Conservation (phyloP, 35 echinoderm and acorn worm genomes). For the Patiria miniata region DNA sequence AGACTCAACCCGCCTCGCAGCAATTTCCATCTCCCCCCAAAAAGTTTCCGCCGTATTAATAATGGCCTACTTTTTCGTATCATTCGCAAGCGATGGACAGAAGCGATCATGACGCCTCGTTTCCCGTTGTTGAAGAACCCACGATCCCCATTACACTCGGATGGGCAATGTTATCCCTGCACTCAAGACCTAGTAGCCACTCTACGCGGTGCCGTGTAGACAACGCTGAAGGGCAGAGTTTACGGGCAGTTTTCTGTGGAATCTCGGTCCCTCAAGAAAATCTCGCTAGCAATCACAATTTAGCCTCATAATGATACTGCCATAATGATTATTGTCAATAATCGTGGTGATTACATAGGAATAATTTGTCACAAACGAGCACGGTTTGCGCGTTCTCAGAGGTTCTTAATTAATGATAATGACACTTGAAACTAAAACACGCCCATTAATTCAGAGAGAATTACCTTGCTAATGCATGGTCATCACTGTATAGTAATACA, state of each 20-base stretch:
- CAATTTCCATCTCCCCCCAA: constrained; percentile 17
- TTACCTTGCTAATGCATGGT: too few species aligned
- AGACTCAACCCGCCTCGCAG: not conserved
- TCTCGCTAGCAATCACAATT: not conserved
- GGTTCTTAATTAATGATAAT: too few species aligned
- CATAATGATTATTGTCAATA: constrained; percentile 12
- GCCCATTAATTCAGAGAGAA: too few species aligned
- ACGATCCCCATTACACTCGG: not conserved
- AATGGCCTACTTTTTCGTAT: not conserved
- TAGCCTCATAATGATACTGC: constrained; percentile 2
- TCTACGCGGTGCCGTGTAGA: too few species aligned
- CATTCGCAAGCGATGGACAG: not conserved
- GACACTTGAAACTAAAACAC: too few species aligned
- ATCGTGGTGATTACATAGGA: not conserved
- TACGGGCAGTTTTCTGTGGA: too few species aligned
- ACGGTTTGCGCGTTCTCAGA: too few species aligned
- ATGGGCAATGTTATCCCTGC: not conserved
- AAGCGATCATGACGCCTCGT: constrained; percentile 21
- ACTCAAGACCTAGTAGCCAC: not conserved
- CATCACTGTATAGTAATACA: too few species aligned
- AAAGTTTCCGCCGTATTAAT: not conserved
- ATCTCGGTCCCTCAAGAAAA: too few species aligned
- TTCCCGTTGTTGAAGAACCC: constrained; percentile 17
- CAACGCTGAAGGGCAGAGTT: too few species aligned
- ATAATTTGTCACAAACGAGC: too few species aligned